Evolutionary conservation across 2,888 invertebrate species (phyloP).

Genomic region (Pseudococcus viburni): DNA sequence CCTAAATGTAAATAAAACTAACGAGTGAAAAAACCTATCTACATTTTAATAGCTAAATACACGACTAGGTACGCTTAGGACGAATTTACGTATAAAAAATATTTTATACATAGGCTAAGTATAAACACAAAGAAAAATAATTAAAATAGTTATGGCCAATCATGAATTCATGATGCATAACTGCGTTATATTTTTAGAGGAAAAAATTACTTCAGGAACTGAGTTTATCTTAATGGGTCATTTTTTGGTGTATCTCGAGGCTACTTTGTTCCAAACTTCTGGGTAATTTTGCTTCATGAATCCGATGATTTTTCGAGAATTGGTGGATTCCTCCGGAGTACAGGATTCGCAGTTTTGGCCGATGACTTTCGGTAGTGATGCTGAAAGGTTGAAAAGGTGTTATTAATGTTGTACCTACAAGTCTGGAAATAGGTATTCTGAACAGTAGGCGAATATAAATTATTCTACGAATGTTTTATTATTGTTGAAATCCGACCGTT

Average conservation of each 20-base stretch:
- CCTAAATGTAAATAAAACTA: background rate
- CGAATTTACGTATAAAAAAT: background rate
- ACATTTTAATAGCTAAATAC: slow-evolving; percentile 13
- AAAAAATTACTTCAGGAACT: slow-evolving; percentile 15
- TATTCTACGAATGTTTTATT: too few relatives aligned
- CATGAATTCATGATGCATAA: slow-evolving; percentile 57
- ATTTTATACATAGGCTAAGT: background rate
- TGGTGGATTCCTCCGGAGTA: slow-evolving; percentile 47
- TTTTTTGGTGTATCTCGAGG: background rate
- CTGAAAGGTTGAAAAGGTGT: background rate
- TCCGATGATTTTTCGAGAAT: slow-evolving; percentile 49
- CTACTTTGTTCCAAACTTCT: slow-evolving; percentile 51
- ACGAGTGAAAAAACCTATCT: background rate
- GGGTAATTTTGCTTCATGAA: slow-evolving; percentile 60
- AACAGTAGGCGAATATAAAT: too few relatives aligned
- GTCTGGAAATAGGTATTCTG: too few relatives aligned
- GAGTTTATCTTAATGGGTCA: background rate
- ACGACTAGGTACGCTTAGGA: slow-evolving; percentile 19
- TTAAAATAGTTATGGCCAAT: slow-evolving; percentile 51
- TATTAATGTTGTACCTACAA: background rate
- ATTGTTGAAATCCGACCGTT: too few relatives aligned
- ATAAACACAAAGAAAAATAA: background rate
- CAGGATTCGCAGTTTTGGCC: slow-evolving; percentile 44
- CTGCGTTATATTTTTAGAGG: slow-evolving; percentile 30
- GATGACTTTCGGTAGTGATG: slow-evolving; percentile 61